A percentile compares a stretch with the other conserved stretches of the same genome.
Conservation (phyloP, 2,797 vertebrate genomes). For the Pipistrellus pipistrellus region DNA sequence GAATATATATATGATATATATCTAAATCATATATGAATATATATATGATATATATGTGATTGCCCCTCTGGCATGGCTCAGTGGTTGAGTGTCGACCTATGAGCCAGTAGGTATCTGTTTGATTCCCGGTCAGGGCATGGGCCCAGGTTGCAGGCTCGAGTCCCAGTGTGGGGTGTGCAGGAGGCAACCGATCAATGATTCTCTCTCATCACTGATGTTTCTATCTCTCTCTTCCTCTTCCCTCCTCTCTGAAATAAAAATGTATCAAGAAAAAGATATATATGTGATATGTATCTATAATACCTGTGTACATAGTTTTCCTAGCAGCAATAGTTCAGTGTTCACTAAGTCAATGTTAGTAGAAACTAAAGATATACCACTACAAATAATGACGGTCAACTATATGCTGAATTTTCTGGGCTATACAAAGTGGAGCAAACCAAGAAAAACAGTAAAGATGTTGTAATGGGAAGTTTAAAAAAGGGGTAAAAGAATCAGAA, state of each 20-base stretch:
- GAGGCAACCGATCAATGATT: no score
- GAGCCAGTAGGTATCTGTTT: no score
- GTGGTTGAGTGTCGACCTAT: no score
- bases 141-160: no score
- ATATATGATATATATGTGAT: no score
- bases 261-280: no score
- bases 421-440: conserved; percentile 24
- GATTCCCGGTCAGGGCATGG: no score
- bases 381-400: neutral
- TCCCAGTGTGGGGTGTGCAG: no score
- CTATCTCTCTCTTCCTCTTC: no score
- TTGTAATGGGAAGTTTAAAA: conserved; percentile 21
- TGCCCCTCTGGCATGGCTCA: no score
- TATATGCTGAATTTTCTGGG: neutral
- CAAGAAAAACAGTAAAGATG: neutral
- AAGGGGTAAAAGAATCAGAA: neutral
- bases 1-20: neutral
- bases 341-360: neutral
- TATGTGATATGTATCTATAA: neutral
- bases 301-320: neutral
- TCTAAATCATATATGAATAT: neutral
- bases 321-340: neutral
- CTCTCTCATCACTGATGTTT: no score
- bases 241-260: no score
- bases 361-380: neutral